Conservation (phyloP, 2,113 vertebrate species). For the Nesoenas mayeri region DNA sequence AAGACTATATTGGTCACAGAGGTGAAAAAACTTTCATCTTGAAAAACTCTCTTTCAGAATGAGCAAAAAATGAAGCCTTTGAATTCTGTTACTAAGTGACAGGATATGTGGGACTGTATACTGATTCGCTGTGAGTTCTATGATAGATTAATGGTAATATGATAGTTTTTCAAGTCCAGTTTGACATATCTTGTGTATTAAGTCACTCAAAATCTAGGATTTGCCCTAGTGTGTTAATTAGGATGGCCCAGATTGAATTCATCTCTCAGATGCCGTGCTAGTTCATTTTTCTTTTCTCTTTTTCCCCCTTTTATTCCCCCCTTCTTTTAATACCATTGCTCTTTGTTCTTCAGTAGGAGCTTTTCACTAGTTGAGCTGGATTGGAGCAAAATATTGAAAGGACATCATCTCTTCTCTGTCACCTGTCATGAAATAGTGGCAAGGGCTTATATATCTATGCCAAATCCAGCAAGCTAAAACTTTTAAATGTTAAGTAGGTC, state of each 20-base stretch:
- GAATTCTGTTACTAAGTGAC: background rate
- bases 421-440: background rate
- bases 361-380: background rate
- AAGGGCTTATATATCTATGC: background rate
- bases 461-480: background rate
- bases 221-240: background rate
- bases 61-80: background rate
- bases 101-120: background rate
- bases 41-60: background rate
- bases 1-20: background rate
- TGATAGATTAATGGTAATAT: background rate
- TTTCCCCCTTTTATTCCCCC: rapidly evolving
- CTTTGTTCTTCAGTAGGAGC: background rate
- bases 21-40: background rate
- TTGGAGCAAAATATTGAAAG: background rate
- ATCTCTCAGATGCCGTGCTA: background rate
- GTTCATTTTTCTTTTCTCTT: background rate
- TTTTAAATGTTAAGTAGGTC: background rate
- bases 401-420: background rate
- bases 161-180: background rate
- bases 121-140: background rate
- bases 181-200: background rate
- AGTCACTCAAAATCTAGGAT: background rate
- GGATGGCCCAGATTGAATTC: background rate
- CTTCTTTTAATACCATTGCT: background rate